phyloP scores from a whole-genome alignment of 2,888 invertebrate species.

The Petrolisthes cinctipes region DNA sequence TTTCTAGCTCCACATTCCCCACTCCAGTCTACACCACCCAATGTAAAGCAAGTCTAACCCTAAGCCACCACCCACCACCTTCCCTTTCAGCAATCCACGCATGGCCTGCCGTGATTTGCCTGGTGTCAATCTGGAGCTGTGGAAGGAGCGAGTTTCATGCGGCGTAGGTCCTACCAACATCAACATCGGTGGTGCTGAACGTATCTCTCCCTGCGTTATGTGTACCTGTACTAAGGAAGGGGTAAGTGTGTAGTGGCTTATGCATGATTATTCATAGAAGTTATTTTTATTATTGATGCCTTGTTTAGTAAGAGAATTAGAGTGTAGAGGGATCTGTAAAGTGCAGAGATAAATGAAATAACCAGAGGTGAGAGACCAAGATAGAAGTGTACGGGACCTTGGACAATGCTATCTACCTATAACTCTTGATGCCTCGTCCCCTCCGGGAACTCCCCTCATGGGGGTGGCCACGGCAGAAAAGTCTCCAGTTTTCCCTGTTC shows the following conservation, averaged over 20 bases:
- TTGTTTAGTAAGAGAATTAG: not conserved
- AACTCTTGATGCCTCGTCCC: no score
- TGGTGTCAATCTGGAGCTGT: slow-evolving; percentile 69
- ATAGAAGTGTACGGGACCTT: no score
- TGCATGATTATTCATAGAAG: not conserved
- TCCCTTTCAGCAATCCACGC: slow-evolving; percentile 79
- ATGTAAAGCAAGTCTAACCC: not conserved
- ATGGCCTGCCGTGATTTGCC: slow-evolving; percentile 81
- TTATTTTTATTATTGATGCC: not conserved
- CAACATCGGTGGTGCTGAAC: slow-evolving; percentile 70
- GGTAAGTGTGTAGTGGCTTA: not conserved
- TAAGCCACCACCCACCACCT: not conserved
- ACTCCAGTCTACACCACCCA: not conserved
- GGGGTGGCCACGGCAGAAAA: no score
- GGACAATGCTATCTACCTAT: no score
- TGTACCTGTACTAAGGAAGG: slow-evolving; percentile 71
- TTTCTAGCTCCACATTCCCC: not conserved
- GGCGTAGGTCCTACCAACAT: slow-evolving; percentile 70
- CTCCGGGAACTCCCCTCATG: no score
- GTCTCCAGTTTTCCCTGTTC: no score
- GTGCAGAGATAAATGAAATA: no score
- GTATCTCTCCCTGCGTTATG: slow-evolving; percentile 72
- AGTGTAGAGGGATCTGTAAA: not conserved
- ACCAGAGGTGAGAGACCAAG: no score
- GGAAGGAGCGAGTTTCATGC: slow-evolving; percentile 71